Base-by-base conservation (phyloP, 2,113 vertebrate species). In the Tichodroma muraria region DNA sequence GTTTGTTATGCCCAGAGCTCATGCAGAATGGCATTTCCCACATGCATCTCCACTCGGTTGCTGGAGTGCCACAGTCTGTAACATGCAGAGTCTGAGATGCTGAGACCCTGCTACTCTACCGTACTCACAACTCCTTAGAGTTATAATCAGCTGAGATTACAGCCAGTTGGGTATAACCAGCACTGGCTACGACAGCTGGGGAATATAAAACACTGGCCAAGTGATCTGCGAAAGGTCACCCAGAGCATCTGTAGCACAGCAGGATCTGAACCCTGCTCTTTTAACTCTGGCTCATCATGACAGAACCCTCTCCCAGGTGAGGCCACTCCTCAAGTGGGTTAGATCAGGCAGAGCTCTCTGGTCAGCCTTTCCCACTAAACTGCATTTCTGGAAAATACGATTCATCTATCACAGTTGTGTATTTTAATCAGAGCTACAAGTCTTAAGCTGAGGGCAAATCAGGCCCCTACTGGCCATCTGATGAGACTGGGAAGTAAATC, bases 1-100 rank as follows among this genome's bases (percentile, higher is more conserved):
- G 0, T 44, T 93, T 57, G 40, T 23, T 31, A 89, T 4, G 1
- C 45, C 33, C 44, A 9, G 65, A 54, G 65, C 22, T 84, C 50
- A 38, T 5, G 15, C 23, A 85, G 69, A 72, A 60, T 31, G 16
- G 31, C 31, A 33, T 42, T 93, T 59, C 56, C 68, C 59, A 56
- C 7, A 1, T 7, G 16, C 30, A 20, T 30, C 22, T 79, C 57
- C 2, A 7, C 57, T 78, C 5, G 0, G 9, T 14, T 42, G n/a
- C 69, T 76, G 57, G n/a, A 77, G 60, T 25, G 57, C 59, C 59
- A 13, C 13, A 42, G 38, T n/a, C 30, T 85, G 52, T 37, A 37
- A 79, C 9, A 21, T 1, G 6, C 25, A 4, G 11, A 22, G 13
- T 16, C 21, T 54, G 23, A 59, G 49, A 42, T 35, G 47, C 35